phyloP scores from a whole-genome alignment of 2,113 vertebrate genomes.

The Scytalopus superciliaris region DNA sequence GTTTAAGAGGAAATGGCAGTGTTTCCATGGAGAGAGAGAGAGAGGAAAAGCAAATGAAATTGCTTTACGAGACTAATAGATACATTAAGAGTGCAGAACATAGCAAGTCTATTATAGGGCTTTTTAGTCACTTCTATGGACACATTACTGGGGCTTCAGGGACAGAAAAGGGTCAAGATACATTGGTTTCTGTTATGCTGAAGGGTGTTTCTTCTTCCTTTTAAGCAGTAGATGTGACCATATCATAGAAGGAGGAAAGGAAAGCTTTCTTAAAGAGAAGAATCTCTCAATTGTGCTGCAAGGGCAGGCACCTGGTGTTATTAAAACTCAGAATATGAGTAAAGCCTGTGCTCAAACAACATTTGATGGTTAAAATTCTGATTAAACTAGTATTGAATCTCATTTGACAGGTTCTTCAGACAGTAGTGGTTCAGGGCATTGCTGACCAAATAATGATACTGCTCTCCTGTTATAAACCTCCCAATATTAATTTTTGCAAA shows the following conservation, averaged over 20 bases:
- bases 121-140: not conserved
- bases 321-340: not conserved
- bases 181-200: not conserved
- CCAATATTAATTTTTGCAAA: not conserved
- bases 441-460: not conserved
- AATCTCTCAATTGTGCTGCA: not conserved
- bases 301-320: not conserved
- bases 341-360: not conserved
- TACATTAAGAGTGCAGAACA: not conserved
- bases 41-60: not conserved
- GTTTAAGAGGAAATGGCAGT: not conserved
- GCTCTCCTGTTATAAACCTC: not conserved
- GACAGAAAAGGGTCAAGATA: not conserved
- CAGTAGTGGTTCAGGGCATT: not conserved
- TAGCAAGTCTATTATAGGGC: not conserved
- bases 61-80: not conserved
- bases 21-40: not conserved
- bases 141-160: not conserved
- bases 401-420: not conserved
- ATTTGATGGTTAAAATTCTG: not conserved
- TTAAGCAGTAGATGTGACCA: not conserved
- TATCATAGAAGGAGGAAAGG: not conserved
- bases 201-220: not conserved
- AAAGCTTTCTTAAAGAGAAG: not conserved
- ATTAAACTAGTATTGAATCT: not conserved